phyloP scores from a whole-genome alignment of 2,888 invertebrate genomes.

The Polyploca ridens region DNA sequence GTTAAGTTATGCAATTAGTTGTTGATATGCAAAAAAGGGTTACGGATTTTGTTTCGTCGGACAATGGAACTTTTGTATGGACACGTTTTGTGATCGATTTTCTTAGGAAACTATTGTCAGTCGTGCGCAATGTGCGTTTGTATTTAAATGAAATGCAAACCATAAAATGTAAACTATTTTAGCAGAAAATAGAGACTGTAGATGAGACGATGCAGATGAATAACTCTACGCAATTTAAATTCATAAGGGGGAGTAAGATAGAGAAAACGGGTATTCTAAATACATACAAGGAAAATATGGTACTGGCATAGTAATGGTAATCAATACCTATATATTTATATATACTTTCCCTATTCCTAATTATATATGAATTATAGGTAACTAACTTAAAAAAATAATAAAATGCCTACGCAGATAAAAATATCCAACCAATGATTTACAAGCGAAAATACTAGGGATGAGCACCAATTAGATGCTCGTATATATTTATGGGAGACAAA shows the following conservation, averaged over 20 bases:
- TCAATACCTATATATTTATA: neutral
- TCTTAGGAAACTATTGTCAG: conserved; percentile 53
- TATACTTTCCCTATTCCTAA: neutral
- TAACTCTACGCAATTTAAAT: neutral
- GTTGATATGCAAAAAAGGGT: conserved; percentile 77
- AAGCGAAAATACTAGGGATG: conserved; percentile 31
- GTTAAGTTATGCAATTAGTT: conserved; percentile 66
- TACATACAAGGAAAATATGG: too few relatives aligned
- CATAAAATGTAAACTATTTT: conserved; percentile 44
- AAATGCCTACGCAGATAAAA: conserved; percentile 18
- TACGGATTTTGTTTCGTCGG: conserved; percentile 35
- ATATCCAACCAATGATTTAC: conserved; percentile 20
- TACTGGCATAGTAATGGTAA: too few relatives aligned
- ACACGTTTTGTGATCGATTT: conserved; percentile 44
- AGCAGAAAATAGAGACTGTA: neutral
- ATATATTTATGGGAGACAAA: conserved; percentile 33
- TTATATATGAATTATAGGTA: neutral
- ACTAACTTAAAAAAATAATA: neutral
- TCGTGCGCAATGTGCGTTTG: conserved; percentile 46
- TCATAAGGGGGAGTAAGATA: neutral
- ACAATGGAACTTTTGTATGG: conserved; percentile 52
- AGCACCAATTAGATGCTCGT: conserved; percentile 25
- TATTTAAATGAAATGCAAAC: conserved; percentile 34
- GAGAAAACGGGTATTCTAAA: too few relatives aligned
- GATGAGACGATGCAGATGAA: neutral